phyloP scores from a whole-genome alignment of 2,888 invertebrate genomes.

The Xiphydria camelus region DNA sequence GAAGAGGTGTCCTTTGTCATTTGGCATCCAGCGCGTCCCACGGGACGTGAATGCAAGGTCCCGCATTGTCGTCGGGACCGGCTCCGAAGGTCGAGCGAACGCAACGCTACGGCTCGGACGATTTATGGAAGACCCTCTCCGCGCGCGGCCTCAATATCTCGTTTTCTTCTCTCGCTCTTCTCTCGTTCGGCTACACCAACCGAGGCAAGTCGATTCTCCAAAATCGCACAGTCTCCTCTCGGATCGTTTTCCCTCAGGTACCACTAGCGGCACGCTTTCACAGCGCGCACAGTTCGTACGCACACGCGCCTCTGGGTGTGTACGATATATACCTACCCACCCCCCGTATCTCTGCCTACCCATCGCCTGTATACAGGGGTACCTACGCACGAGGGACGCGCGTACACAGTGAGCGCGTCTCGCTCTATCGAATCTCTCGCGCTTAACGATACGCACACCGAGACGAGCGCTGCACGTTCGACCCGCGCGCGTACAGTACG shows the following conservation, averaged over 20 bases:
- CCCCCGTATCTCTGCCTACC: no score
- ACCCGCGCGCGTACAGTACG: not conserved
- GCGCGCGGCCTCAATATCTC: not conserved
- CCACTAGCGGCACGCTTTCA: no score
- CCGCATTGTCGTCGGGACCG: slow-evolving; percentile 3
- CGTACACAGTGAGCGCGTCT: no score
- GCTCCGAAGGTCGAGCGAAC: slow-evolving; percentile 1
- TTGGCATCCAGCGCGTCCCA: not conserved
- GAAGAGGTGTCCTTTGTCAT: not conserved
- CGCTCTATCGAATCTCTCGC: no score
- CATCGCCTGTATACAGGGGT: no score
- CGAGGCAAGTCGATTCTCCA: not conserved
- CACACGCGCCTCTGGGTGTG: no score
- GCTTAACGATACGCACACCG: no score
- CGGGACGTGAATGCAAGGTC: slow-evolving; percentile 1
- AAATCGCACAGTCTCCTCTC: not conserved
- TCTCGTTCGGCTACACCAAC: no score
- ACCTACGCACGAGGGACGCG: no score
- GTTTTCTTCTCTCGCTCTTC: not conserved
- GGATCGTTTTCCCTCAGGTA: not conserved
- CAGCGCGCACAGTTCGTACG: no score
- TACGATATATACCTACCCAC: no score
- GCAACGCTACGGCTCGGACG: slow-evolving; percentile 1
- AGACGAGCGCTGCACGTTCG: no score
- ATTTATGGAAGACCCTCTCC: slow-evolving; percentile 1